phyloP scores from a whole-genome alignment of 2,797 vertebrate genomes.

The Acipenser oxyrinchus region DNA sequence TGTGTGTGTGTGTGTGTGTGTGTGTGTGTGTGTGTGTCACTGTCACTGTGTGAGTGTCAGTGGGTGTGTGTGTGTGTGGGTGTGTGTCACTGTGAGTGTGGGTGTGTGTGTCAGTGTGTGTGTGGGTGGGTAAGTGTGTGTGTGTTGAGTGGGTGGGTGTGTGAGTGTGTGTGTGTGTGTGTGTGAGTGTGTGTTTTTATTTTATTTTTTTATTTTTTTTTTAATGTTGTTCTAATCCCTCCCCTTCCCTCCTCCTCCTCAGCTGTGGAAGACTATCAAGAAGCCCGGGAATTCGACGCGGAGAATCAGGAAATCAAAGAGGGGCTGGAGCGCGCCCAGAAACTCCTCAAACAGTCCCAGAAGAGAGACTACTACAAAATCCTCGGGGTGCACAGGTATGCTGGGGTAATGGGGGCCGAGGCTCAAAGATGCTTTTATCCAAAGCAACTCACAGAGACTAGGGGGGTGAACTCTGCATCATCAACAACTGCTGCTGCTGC shows the following conservation, averaged over 20 bases:
- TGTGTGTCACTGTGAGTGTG: too few relatives aligned
- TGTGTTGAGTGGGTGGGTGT: too few relatives aligned
- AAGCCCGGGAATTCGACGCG: conserved; percentile 65
- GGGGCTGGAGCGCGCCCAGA: conserved; percentile 69
- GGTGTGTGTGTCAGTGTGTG: too few relatives aligned
- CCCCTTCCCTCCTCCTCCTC: neutral
- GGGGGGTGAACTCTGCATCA: too few relatives aligned
- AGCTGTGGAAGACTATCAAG: conserved; percentile 75
- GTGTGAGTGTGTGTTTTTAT: neutral
- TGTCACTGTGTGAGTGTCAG: too few relatives aligned
- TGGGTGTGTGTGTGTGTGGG: too few relatives aligned
- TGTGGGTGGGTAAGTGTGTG: too few relatives aligned
- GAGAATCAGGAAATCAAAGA: conserved; percentile 64
- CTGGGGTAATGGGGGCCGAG: conserved; percentile 59
- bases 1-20: neutral
- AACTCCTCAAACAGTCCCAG: conserved; percentile 66
- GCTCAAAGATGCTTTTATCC: too few relatives aligned
- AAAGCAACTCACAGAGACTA: too few relatives aligned
- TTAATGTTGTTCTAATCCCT: neutral
- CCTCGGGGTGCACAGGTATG: conserved; percentile 66
- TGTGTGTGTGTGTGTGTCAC: neutral
- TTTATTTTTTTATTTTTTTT: neutral
- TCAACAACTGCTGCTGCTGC: too few relatives aligned
- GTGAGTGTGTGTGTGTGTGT: too few relatives aligned
- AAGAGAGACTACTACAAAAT: conserved; percentile 81